These are phyloP conservation scores for Procambarus clarkii DNA, from an alignment of 1,140 invertebrate species.

Conservation along the genomic window DNA sequence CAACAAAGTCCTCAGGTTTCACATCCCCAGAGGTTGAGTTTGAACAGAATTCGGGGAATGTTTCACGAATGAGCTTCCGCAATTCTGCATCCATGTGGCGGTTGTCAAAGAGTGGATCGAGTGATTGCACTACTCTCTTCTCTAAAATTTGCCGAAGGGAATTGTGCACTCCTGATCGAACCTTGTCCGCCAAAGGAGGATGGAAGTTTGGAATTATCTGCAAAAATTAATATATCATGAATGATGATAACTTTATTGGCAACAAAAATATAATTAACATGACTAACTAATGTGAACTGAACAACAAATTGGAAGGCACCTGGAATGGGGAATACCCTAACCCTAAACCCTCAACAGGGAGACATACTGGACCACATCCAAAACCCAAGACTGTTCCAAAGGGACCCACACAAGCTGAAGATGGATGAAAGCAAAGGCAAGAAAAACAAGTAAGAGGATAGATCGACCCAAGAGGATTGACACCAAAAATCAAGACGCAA, in stretches of 20 bases:
- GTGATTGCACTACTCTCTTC: conserved; percentile 92
- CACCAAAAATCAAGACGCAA: no score
- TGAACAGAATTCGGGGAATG: conserved; percentile 93
- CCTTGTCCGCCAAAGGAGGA: conserved; percentile 88
- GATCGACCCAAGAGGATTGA: no score
- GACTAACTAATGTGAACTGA: not conserved
- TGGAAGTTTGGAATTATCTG: conserved; percentile 96
- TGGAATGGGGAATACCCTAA: not conserved
- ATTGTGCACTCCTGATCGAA: conserved; percentile 91
- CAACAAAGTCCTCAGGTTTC: conserved; percentile 65
- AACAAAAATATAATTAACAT: not conserved
- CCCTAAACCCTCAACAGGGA: no score
- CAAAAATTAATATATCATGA: conserved; percentile 53
- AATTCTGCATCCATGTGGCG: conserved; percentile 93
- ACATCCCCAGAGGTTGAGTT: conserved; percentile 67
- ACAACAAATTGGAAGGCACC: not conserved
- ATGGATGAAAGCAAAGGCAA: no score
- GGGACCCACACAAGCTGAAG: no score
- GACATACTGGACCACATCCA: no score
- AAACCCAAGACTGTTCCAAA: no score
- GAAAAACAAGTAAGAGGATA: no score
- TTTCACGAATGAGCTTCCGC: conserved; percentile 88
- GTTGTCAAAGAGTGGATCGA: conserved; percentile 94
- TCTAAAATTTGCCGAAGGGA: conserved; percentile 95
- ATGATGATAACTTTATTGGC: not conserved